These are phyloP conservation scores for Myripristis jacobus DNA, from an alignment of 2,797 vertebrate species.

Conservation along the genomic window DNA sequence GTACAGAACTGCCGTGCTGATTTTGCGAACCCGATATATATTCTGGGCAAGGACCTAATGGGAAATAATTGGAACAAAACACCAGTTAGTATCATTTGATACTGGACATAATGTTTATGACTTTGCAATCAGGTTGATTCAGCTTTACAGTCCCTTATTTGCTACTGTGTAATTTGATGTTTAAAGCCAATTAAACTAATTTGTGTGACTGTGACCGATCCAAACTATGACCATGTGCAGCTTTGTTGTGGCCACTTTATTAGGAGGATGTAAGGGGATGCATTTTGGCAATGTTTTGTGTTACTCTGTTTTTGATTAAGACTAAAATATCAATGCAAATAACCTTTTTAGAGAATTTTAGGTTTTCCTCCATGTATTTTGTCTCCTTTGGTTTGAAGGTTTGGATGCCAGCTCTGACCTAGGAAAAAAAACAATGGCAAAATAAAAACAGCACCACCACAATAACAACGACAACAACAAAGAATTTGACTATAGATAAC, in stretches of 20 bases:
- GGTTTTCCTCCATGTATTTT: slow-evolving; percentile 88
- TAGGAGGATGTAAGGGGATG: slow-evolving; percentile 26
- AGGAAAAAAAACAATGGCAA: slow-evolving; percentile 26
- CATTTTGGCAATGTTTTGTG: slow-evolving; percentile 9
- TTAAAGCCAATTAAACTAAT: slow-evolving; percentile 67
- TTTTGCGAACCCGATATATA: slow-evolving; percentile 94
- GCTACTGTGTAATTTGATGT: slow-evolving; percentile 52
- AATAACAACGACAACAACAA: background rate
- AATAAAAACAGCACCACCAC: background rate
- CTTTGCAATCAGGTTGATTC: slow-evolving; percentile 71
- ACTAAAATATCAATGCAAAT: slow-evolving; percentile 10
- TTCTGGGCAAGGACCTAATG: slow-evolving; percentile 94
- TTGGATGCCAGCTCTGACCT: slow-evolving; percentile 92
- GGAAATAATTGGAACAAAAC: slow-evolving; percentile 74
- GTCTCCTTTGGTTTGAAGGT: slow-evolving; percentile 91
- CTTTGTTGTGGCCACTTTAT: slow-evolving; percentile 46
- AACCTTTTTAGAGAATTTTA: slow-evolving; percentile 97
- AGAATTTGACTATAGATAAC: too few species aligned
- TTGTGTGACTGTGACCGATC: slow-evolving; percentile 49
- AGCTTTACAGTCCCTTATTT: slow-evolving; percentile 67
- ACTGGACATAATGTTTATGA: slow-evolving; percentile 75
- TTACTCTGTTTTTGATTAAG: slow-evolving; percentile 24
- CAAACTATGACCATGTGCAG: slow-evolving; percentile 35
- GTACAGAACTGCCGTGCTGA: slow-evolving; percentile 93
- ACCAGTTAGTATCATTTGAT: slow-evolving; percentile 74